Base-by-base conservation (phyloP, 2,888 invertebrate genomes). In the Galerucella nymphaeae region DNA sequence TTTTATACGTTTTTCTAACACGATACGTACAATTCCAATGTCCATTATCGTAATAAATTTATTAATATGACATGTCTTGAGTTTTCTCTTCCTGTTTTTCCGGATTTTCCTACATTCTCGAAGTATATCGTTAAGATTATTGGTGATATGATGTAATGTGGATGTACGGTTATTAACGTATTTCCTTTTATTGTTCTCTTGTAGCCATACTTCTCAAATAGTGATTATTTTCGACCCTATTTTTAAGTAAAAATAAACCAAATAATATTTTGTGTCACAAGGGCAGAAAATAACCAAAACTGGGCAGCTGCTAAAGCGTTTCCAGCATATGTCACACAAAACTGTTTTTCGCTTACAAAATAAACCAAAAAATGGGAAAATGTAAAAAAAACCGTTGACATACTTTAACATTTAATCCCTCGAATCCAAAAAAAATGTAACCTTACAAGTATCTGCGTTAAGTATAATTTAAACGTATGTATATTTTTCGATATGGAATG, bases 21-120 rank as follows among this genome's bases (percentile, higher is more conserved):
- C 53, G 66, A 71, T 41, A 61, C 61, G 41, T 38, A 72, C 75
- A 55, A 65, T 70, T 74, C 73, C 78, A 76, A 76, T 78, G 77
- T 77, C 77, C 79, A 80, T 80, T 80, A 79, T 80, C 72, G 81
- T 78, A 82, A 82, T 82, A 82, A 82, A 82, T 83, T 83, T 83
- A 82, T 82, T 83, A 82, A 82, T 82, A 81, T 79, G 77, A 78
- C 79, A 69, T 74, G 78, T 77, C 74, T 71, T 76, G 75, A 75
- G 74, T 77, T 76, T 76, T 77, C 73, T 71, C 75, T 53, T 73
- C 70, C 71, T 73, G 74, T 75, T 76, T 66, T 73, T 57, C 71
- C 71, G 58, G 66, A 45, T 73, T 77, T 74, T 75, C 74, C 75
- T 76, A 79, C 78, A 79, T 80, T 77, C 80, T 78, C 77, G 76